Conservation (phyloP, 1,140 invertebrate species). For the Pachyrhynchus sulphureomaculatus region DNA sequence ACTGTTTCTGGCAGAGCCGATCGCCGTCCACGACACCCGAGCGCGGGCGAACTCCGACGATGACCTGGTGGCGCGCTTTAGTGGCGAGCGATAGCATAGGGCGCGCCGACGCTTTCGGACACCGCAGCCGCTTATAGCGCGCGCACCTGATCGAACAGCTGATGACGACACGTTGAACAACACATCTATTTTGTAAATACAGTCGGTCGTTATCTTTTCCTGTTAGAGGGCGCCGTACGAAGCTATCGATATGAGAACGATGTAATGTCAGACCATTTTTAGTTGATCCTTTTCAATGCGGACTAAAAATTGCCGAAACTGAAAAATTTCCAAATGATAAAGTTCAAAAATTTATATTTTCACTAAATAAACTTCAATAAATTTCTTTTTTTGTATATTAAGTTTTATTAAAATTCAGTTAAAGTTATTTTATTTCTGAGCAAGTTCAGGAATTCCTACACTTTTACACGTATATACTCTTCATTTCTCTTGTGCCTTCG, state of each 20-base stretch:
- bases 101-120: constrained; percentile 24
- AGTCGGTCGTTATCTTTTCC: constrained; percentile 14
- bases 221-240: constrained; percentile 26
- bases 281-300: too few species aligned
- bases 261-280: too few species aligned
- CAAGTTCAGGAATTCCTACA: too few species aligned
- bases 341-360: too few species aligned
- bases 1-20: constrained; percentile 38
- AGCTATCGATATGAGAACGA: constrained; percentile 11
- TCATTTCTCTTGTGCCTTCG: too few species aligned
- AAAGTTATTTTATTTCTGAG: too few species aligned
- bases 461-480: too few species aligned
- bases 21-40: constrained; percentile 34
- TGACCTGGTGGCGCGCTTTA: constrained; percentile 13
- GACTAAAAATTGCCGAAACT: too few species aligned
- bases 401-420: too few species aligned
- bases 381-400: too few species aligned
- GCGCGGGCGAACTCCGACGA: constrained; percentile 31
- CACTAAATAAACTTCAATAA: too few species aligned
- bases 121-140: constrained; percentile 24
- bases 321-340: too few species aligned
- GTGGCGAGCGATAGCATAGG: neutral
- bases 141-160: constrained; percentile 45
- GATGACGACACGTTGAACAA: constrained; percentile 41
- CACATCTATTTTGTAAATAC: constrained; percentile 35